Conservation (phyloP, 2,113 vertebrate species). For the Pollimyrus isidori region DNA sequence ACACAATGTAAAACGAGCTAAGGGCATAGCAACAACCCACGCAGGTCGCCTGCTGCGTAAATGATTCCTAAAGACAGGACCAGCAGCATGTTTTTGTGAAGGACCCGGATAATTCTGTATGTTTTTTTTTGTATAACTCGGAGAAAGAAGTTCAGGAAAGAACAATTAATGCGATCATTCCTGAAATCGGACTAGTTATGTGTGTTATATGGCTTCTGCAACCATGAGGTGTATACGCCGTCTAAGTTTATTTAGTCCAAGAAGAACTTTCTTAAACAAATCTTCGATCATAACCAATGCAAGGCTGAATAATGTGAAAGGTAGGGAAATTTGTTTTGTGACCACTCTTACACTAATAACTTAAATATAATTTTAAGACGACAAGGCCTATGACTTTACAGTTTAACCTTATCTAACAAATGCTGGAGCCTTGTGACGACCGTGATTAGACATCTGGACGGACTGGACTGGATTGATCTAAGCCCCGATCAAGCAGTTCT, state of each 20-base stretch:
- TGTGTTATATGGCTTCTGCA: neutral
- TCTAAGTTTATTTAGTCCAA: neutral
- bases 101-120: neutral
- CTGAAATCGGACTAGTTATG: neutral
- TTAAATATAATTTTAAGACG: neutral
- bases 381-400: neutral
- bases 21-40: neutral
- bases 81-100: neutral
- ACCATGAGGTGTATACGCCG: constrained; percentile 4
- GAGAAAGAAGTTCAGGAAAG: neutral
- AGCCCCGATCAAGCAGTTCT: neutral
- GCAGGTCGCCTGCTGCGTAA: neutral
- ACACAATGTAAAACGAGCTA: neutral
- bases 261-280: neutral
- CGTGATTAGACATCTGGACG: neutral
- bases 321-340: neutral
- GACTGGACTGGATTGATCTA: neutral
- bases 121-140: neutral
- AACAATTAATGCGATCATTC: neutral
- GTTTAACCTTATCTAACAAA: neutral
- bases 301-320: neutral
- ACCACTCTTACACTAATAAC: neutral
- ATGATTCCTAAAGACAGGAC: neutral
- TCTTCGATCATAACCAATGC: neutral
- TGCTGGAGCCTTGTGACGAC: neutral